Conservation (phyloP, 23 tunicate genomes). For the Trididemnum clinides region DNA sequence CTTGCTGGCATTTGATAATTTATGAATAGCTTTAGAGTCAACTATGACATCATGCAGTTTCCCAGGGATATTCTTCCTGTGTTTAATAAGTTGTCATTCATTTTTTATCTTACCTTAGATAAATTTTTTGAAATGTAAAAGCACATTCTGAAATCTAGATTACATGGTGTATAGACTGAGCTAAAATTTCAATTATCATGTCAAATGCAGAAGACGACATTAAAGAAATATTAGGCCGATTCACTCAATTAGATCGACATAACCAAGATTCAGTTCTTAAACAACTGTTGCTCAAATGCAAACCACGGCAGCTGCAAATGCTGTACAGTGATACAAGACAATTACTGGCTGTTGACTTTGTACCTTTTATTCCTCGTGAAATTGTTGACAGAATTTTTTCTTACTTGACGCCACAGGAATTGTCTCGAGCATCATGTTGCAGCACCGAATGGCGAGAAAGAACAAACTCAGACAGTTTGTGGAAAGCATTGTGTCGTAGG, state of each 20-base stretch:
- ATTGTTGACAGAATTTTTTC: conserved; percentile 85
- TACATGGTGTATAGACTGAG: no score
- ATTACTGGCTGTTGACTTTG: conserved; percentile 90
- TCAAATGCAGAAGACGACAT: conserved; percentile 27
- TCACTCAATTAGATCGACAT: conserved; percentile 30
- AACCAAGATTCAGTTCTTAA: conserved; percentile 62
- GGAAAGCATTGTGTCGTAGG: conserved; percentile 77
- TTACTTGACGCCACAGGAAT: conserved; percentile 72
- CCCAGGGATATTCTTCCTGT: no score
- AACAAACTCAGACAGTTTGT: conserved; percentile 69
- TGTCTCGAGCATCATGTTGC: conserved; percentile 66
- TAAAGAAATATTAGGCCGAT: conserved; percentile 33
- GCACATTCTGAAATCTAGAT: no score
- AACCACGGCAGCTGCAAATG: conserved; percentile 78
- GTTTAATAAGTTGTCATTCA: no score
- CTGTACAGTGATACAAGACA: conserved; percentile 70
- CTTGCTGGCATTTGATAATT: no score
- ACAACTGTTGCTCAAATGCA: conserved; percentile 71
- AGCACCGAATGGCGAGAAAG: conserved; percentile 85
- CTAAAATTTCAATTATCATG: not conserved
- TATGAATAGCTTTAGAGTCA: no score
- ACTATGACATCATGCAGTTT: no score
- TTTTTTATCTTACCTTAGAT: no score
- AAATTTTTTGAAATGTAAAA: no score
- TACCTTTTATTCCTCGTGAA: conserved; percentile 85